Evolutionary conservation across 92 coral and sea anemone species (phyloP), one percentile per base, ranked within the genome.

Genomic region (Galaxea fascicularis): DNA sequence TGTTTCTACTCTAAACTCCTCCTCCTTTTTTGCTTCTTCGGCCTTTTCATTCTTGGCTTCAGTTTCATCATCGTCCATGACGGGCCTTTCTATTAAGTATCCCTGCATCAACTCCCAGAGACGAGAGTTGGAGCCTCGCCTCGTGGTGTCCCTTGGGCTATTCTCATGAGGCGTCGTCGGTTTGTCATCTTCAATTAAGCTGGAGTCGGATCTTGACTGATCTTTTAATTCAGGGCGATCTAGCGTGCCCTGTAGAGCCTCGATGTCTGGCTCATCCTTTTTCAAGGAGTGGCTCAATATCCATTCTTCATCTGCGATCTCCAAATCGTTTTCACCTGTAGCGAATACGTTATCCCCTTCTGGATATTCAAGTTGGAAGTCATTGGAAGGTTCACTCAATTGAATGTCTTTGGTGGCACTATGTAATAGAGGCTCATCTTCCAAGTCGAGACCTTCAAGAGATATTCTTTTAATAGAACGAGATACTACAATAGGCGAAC

Each of bases 71-170:
- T 82, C 86, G 73, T 68, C 76, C 45, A 70, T 28, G 29, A 65
- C 75, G 57, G 73, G 84, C 62, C 63, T 81, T 60, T 70, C 89
- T 65, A 71, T 89, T 77, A 77, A 87, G 82, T 51, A 89, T 65
- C 66, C 91, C 79, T 45, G 94, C 69, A 82, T 70, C 35, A 82
- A 82, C 17, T 82, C 86, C 86, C 86, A 71, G 45, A 82, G 77
- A 58, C 86, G 86, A 58, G 86, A 82, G 71, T 57, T 82, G 11
- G 86, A 82, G 18, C 84, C 65, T 60, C 85, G 79, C 39, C 58
- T 72, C 54, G 77, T 46, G 41, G 54, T 79, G 8, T 82, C 88
- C 65, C 27, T 71, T 3, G 80, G 67, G 81, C 73, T 67, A 60
- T 75, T 81, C 31, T 86, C 90, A 45, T 25, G 51, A 46, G 79